A percentile compares a stretch with the other conserved stretches of the same genome.
phyloP scores from a whole-genome alignment of 2,888 invertebrate genomes.

The Mechanitis messenoides region DNA sequence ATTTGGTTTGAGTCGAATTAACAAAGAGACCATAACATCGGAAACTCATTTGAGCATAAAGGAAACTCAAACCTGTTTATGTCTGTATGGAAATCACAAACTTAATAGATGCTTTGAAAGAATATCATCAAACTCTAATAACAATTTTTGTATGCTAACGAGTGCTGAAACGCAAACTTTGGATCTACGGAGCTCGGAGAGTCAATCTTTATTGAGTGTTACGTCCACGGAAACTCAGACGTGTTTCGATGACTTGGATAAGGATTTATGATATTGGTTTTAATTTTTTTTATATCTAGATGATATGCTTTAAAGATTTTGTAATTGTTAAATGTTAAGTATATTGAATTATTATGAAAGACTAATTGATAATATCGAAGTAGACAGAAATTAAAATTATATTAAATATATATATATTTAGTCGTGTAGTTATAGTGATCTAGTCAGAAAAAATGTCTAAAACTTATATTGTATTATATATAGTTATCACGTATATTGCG shows the following conservation, averaged over 20 bases:
- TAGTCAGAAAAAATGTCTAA: too few species aligned
- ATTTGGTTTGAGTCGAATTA: conserved; percentile 49
- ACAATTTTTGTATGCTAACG: conserved; percentile 37
- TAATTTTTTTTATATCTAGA: conserved; percentile 11
- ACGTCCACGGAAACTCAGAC: conserved; percentile 61
- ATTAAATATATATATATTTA: too few species aligned
- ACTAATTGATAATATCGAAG: too few species aligned
- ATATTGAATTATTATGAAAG: too few species aligned
- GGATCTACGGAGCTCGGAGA: conserved; percentile 36
- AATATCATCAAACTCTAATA: conserved; percentile 43
- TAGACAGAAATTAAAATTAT: too few species aligned
- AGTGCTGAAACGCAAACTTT: conserved; percentile 60
- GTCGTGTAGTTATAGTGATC: too few species aligned
- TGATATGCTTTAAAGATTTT: conserved; percentile 4
- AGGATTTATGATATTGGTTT: conserved; percentile 29
- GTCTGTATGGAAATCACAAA: conserved; percentile 51
- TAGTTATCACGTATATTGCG: too few species aligned
- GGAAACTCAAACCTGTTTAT: conserved; percentile 63
- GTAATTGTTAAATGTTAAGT: too few species aligned
- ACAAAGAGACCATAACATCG: conserved; percentile 57
- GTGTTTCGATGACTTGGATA: conserved; percentile 40
- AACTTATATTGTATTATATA: too few species aligned
- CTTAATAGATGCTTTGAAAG: conserved; percentile 46
- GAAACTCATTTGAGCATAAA: conserved; percentile 57
- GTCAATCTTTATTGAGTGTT: conserved; percentile 50